These are phyloP conservation scores for Tetragnatha montana DNA, from an alignment of 2,888 invertebrate species.

Conservation along the genomic window DNA sequence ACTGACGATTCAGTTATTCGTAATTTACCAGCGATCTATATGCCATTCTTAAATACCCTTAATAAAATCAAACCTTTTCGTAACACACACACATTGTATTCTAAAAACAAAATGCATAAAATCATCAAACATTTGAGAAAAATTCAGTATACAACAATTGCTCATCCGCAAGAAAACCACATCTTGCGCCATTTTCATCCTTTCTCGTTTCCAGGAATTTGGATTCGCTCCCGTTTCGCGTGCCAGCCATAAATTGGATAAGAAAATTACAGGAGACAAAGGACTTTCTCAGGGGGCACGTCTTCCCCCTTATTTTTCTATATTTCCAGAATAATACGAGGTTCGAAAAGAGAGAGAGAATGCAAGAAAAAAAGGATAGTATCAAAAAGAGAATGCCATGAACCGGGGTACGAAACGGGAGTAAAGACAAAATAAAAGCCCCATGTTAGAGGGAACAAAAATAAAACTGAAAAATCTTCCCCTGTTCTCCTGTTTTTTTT, in stretches of 20 bases:
- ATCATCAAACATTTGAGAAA: too few species aligned
- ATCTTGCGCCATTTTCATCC: conserved; percentile 5
- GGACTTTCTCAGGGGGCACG: conserved; percentile 34
- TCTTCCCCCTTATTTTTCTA: conserved; percentile 17
- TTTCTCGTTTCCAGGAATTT: conserved; percentile 2
- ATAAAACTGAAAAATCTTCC: neutral
- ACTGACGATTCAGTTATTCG: too few species aligned
- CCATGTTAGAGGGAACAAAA: conserved; percentile 4
- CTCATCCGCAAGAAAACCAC: neutral
- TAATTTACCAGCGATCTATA: too few species aligned
- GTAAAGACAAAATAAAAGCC: conserved; percentile 42
- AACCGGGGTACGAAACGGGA: conserved; percentile 19
- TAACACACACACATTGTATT: too few species aligned
- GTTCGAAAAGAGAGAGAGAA: neutral
- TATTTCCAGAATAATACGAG: conserved; percentile 29
- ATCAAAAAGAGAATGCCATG: conserved; percentile 1
- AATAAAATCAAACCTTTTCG: too few species aligned
- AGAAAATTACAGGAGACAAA: conserved; percentile 46
- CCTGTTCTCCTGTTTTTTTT: neutral
- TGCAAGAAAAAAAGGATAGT: neutral
- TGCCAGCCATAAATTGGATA: conserved; percentile 53
- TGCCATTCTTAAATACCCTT: too few species aligned
- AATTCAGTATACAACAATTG: too few species aligned
- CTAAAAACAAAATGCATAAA: too few species aligned
- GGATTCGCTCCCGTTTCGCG: conserved; percentile 40